phyloP scores from a whole-genome alignment of 2,113 vertebrate species.

The Brachyistius frenatus region DNA sequence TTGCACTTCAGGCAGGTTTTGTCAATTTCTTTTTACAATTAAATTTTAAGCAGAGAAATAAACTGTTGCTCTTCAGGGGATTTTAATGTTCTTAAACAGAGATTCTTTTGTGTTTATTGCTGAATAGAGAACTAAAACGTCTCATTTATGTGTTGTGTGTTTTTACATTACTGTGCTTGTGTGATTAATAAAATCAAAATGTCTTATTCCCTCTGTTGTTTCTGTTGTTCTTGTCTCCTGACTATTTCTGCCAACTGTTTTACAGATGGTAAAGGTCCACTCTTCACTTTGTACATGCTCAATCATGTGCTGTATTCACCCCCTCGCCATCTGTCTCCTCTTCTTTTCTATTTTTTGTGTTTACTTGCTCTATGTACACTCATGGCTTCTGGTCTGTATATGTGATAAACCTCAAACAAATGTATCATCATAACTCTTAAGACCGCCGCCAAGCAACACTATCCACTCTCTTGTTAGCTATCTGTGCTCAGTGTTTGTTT shows the following conservation, averaged over 20 bases:
- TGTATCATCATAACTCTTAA: conserved; percentile 32
- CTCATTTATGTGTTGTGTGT: conserved; percentile 25
- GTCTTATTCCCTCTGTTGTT: conserved; percentile 6
- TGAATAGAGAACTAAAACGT: conserved; percentile 17
- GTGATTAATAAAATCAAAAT: conserved; percentile 22
- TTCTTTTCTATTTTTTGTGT: conserved; percentile 55
- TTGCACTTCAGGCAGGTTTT: not conserved
- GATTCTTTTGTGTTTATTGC: not conserved
- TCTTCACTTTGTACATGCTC: conserved; percentile 63
- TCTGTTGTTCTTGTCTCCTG: conserved; percentile 32
- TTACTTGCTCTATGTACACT: conserved; percentile 60
- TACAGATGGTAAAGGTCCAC: conserved; percentile 78
- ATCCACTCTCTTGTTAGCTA: conserved; percentile 17
- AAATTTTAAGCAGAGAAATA: not conserved
- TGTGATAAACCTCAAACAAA: conserved; percentile 52
- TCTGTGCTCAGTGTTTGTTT: conserved; percentile 54
- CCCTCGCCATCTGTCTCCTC: conserved; percentile 76
- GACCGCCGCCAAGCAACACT: not conserved
- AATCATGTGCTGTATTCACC: conserved; percentile 69
- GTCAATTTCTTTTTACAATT: not conserved
- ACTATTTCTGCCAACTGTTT: conserved; percentile 63
- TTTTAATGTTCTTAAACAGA: not conserved
- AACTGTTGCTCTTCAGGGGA: conserved; percentile 6
- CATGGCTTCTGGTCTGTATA: conserved; percentile 57
- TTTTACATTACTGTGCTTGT: not conserved